Evolutionary conservation across 2,888 invertebrate genomes (phyloP).

Genomic region (Amiota mariae): DNA sequence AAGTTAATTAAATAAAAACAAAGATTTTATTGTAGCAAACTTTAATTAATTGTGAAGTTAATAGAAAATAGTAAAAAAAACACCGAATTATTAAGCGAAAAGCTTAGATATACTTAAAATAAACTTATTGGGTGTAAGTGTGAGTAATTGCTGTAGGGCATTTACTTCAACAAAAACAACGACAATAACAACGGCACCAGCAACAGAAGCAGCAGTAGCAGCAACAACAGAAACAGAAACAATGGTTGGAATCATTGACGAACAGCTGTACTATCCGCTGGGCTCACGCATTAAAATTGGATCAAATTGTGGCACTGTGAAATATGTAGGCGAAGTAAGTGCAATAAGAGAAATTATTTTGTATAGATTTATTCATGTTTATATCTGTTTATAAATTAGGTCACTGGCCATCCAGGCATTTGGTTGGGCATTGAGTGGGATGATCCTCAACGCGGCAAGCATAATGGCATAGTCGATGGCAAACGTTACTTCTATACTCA

Average conservation of each 20-base stretch:
- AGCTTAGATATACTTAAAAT: no score
- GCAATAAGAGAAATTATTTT: neutral
- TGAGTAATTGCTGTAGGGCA: no score
- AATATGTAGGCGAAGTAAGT: slow-evolving; percentile 82
- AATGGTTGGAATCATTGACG: slow-evolving; percentile 73
- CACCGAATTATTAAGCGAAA: no score
- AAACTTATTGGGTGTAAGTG: no score
- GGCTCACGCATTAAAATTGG: slow-evolving; percentile 70
- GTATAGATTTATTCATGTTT: no score
- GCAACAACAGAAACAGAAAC: slow-evolving; percentile 41
- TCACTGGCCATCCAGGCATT: slow-evolving; percentile 80
- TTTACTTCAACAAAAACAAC: no score
- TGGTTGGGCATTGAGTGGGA: slow-evolving; percentile 99
- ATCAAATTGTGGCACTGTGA: slow-evolving; percentile 77
- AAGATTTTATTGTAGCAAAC: no score
- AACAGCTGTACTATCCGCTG: slow-evolving; percentile 70
- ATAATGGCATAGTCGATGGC: slow-evolving; percentile 89
- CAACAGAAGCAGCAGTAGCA: neutral
- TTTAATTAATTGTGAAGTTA: no score
- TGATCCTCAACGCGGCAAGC: slow-evolving; percentile 89
- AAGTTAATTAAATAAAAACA: no score
- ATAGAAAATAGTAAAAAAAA: no score
- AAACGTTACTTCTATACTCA: slow-evolving; percentile 86
- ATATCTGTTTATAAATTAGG: slow-evolving; percentile 58
- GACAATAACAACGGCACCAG: no score